Evolutionary conservation across 2,113 vertebrate genomes (phyloP).

Genomic region (Grammomys dolichurus): DNA sequence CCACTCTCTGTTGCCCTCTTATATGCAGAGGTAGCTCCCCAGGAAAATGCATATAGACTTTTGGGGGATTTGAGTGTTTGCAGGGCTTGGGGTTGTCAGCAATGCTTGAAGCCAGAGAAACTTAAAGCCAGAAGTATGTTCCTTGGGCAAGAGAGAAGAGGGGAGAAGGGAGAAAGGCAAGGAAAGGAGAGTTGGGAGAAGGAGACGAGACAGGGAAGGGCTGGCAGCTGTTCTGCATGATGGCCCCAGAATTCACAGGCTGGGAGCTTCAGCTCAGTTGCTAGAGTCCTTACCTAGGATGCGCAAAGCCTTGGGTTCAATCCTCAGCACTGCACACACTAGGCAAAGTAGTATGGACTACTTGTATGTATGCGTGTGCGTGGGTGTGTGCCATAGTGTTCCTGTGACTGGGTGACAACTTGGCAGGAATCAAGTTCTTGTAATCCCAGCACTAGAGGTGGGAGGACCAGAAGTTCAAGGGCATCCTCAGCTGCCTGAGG

Average conservation of each 20-base stretch:
- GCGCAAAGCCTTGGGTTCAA: not conserved
- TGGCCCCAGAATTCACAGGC: not conserved
- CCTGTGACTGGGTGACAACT: not conserved
- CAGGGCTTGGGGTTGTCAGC: not conserved
- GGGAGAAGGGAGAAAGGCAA: not conserved
- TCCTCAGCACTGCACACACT: not conserved
- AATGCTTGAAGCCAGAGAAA: not conserved
- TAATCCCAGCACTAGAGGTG: not conserved
- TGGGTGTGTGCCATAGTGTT: not conserved
- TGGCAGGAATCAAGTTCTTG: no score
- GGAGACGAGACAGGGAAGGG: no score
- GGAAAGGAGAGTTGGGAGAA: not conserved
- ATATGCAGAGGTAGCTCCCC: not conserved
- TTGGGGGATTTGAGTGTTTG: not conserved
- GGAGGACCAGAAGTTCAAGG: not conserved
- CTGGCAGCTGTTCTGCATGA: not conserved
- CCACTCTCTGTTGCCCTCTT: not conserved
- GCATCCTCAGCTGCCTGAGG: not conserved
- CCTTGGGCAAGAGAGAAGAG: not conserved
- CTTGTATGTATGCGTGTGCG: not conserved
- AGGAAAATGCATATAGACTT: constrained; percentile 8
- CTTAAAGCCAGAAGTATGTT: not conserved
- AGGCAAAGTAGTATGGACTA: no score
- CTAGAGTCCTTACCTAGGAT: not conserved
- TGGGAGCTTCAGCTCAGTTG: not conserved